phyloP scores from a whole-genome alignment of 2,113 vertebrate species.

The Hydropotes inermis region DNA sequence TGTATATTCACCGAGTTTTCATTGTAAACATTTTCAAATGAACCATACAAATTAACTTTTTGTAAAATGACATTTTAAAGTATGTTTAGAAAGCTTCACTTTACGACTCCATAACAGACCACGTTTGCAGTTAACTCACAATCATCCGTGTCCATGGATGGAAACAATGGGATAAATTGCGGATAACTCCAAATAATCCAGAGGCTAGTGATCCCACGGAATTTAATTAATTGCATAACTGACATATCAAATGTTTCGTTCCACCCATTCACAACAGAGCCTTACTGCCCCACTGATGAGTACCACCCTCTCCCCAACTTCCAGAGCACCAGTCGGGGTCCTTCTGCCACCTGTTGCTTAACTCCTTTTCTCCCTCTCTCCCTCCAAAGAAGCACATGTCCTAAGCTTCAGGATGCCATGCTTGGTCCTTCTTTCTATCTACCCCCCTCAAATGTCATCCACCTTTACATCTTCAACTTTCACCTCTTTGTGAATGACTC shows the following conservation, averaged over 20 bases:
- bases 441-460: background rate
- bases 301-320: background rate
- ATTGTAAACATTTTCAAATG: background rate
- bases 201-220: background rate
- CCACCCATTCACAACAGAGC: background rate
- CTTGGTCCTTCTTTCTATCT: background rate
- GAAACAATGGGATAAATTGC: background rate
- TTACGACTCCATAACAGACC: background rate
- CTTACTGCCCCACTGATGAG: background rate
- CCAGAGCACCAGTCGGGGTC: background rate
- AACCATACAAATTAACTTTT: background rate
- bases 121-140: background rate
- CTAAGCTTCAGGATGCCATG: background rate
- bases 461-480: background rate
- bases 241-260: background rate
- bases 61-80: background rate
- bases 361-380: background rate
- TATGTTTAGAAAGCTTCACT: background rate
- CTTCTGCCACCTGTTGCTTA: background rate
- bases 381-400: background rate
- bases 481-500: background rate
- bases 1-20: background rate
- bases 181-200: background rate
- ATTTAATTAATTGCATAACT: background rate
- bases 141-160: background rate